A percentile compares a stretch with the other conserved stretches of the same genome.
These are phyloP conservation scores for Invenusta paracnida DNA, from an alignment of 2,888 invertebrate species.

Conservation along the genomic window DNA sequence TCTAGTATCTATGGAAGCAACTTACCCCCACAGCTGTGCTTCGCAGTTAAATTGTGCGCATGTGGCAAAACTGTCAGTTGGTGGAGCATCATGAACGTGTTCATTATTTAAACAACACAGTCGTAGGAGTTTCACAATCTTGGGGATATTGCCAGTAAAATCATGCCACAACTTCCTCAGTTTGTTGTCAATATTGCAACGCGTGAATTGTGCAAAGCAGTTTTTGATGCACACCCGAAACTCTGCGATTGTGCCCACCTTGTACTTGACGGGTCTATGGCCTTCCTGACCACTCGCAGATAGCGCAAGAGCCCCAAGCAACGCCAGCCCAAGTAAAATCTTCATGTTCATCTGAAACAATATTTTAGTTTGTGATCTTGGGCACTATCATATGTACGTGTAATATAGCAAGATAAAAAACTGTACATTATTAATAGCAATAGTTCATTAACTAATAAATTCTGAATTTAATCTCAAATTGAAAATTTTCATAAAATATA, in stretches of 20 bases:
- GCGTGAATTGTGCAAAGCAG: slow-evolving; percentile 3
- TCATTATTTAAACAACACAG: slow-evolving; percentile 19
- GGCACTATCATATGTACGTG: too few relatives aligned
- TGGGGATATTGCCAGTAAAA: not conserved
- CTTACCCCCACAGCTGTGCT: slow-evolving; percentile 35
- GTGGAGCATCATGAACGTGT: slow-evolving; percentile 21
- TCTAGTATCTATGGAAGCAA: too few relatives aligned
- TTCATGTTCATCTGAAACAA: not conserved
- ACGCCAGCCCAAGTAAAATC: not conserved
- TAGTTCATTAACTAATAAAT: too few relatives aligned
- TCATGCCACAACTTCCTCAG: not conserved
- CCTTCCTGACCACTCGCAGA: not conserved
- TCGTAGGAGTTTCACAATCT: not conserved
- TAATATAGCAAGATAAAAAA: too few relatives aligned
- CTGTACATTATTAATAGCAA: too few relatives aligned
- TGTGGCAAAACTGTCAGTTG: slow-evolving; percentile 24
- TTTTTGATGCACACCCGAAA: slow-evolving; percentile 6
- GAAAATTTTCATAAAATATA: too few relatives aligned
- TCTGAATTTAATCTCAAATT: too few relatives aligned
- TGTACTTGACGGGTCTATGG: not conserved
- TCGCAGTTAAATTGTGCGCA: slow-evolving; percentile 27
- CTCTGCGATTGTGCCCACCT: not conserved
- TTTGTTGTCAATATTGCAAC: not conserved
- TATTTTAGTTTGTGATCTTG: too few relatives aligned
- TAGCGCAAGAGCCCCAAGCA: not conserved